Base-by-base conservation (phyloP, 2,888 invertebrate species). In the Syrista parreyssii region DNA sequence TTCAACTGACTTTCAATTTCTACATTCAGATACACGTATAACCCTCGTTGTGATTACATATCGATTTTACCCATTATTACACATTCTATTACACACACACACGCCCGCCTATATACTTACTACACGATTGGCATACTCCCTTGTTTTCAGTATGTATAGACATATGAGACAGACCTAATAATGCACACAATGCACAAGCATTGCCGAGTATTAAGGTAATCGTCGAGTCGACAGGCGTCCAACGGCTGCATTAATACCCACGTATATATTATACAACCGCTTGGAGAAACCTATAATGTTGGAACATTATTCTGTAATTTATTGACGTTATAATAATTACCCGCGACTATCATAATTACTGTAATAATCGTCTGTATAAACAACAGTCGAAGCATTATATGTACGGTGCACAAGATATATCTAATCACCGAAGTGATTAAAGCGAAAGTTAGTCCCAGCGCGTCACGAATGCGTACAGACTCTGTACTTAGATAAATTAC, bases 261-360 rank as follows among this genome's bases (percentile, higher is more conserved):
- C 80, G 82, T 81, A 84, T 55, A 55, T 84, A 85, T 84, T 86
- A 83, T 83, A 82, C 83, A 78, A 76, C 78, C 77, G 79, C 76
- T 71, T 75, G 76, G 78, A 75, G 78, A 82, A 85, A 83, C 82
- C 84, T 81, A 84, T 84, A 84, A 85, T 83, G 83, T 84, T 81
- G 78, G 80, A 81, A 82, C 82, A 84, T 84, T 83, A 82, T 83
- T 82, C 82, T 78, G 83, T 84, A 85, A 85, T 84, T 85, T 83
- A 85, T 85, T 82, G 84, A 82, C 81, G 83, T 80, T 81, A 81
- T 83, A 83, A 85, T 85, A 85, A 85, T 85, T 85, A 85, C 82
- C 83, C 82, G 76, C 79, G 79, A 81, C 79, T 82, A 82, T 83
- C 80, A 81, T 83, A 83, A 85, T 85, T 84, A 85, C 83, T 76